A percentile compares a stretch with the other conserved stretches of the same genome.
These are phyloP conservation scores for Erebia aethiops DNA, from an alignment of 2,888 invertebrate species.

Conservation along the genomic window DNA sequence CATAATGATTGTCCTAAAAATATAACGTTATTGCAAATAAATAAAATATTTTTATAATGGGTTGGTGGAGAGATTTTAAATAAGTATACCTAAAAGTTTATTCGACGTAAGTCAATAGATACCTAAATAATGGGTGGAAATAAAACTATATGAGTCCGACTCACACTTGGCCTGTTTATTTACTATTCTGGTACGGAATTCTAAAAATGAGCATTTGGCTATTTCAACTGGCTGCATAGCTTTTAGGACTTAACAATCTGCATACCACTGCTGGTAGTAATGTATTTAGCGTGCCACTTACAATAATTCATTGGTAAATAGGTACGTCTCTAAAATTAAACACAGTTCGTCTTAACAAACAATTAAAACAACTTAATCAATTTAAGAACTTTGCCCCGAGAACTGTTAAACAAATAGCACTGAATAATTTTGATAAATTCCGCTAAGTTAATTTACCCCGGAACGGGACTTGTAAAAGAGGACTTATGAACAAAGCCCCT, in stretches of 20 bases:
- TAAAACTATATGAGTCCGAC: too few species aligned
- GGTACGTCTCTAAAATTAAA: conserved; percentile 13
- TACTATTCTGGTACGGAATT: too few species aligned
- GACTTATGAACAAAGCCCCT: conserved; percentile 35
- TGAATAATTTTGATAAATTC: conserved; percentile 40
- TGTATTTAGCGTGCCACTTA: neutral
- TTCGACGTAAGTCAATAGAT: too few species aligned
- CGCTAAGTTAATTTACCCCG: conserved; percentile 36
- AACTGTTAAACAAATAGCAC: conserved; percentile 35
- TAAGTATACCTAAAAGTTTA: too few species aligned
- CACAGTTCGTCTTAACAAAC: conserved; percentile 22
- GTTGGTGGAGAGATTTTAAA: too few species aligned
- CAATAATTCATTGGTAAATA: neutral
- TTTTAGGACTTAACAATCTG: neutral
- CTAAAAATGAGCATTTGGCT: too few species aligned
- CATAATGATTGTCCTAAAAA: too few species aligned
- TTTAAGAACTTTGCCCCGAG: conserved; percentile 34
- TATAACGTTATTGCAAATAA: too few species aligned
- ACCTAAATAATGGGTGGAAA: too few species aligned
- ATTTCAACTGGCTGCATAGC: too few species aligned
- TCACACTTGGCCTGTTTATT: too few species aligned
- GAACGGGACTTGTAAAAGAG: conserved; percentile 34
- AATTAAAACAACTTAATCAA: conserved; percentile 33
- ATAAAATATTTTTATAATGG: too few species aligned
- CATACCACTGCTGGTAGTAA: neutral